Percentiles rank a stretch among this genome's conserved stretches.
Conservation (phyloP, 2,113 vertebrate genomes). For the Catharus minimus region DNA sequence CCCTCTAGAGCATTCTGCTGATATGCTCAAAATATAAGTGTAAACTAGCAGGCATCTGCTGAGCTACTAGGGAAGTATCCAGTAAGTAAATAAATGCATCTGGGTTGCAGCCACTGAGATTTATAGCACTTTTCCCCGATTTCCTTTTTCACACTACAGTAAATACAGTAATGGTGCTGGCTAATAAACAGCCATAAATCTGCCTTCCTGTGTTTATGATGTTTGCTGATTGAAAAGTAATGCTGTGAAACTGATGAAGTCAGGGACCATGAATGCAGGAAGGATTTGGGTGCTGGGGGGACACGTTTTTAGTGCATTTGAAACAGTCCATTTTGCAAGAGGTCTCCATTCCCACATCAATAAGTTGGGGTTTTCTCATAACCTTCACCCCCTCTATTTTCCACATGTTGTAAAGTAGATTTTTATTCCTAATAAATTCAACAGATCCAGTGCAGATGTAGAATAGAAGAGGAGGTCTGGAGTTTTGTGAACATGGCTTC, state of each 20-base stretch:
- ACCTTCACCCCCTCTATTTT: slow-evolving; percentile 12
- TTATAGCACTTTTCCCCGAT: slow-evolving; percentile 46
- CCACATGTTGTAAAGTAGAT: neutral
- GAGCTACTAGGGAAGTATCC: slow-evolving; percentile 50
- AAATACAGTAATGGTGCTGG: slow-evolving; percentile 64
- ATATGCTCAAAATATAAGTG: slow-evolving; percentile 56
- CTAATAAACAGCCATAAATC: slow-evolving; percentile 68
- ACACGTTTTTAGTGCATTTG: neutral
- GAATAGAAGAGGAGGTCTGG: neutral
- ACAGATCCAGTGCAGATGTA: slow-evolving; percentile 20
- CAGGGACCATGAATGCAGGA: slow-evolving; percentile 25
- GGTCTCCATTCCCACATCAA: slow-evolving; percentile 20
- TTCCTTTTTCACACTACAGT: slow-evolving; percentile 68
- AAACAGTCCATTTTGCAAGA: slow-evolving; percentile 15
- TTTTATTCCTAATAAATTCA: slow-evolving; percentile 40
- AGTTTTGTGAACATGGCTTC: neutral
- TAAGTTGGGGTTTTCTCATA: slow-evolving; percentile 30
- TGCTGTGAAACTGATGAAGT: slow-evolving; percentile 61
- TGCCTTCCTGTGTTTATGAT: slow-evolving; percentile 58
- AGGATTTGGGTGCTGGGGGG: neutral
- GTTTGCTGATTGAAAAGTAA: slow-evolving; percentile 64
- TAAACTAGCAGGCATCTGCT: slow-evolving; percentile 57
- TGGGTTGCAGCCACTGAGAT: slow-evolving; percentile 62
- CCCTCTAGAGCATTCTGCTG: slow-evolving; percentile 38
- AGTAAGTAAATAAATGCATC: slow-evolving; percentile 70